A percentile compares a stretch with the other conserved stretches of the same genome.
These are phyloP conservation scores for Pogonus chalceus DNA, from an alignment of 1,140 invertebrate species.

Conservation along the genomic window DNA sequence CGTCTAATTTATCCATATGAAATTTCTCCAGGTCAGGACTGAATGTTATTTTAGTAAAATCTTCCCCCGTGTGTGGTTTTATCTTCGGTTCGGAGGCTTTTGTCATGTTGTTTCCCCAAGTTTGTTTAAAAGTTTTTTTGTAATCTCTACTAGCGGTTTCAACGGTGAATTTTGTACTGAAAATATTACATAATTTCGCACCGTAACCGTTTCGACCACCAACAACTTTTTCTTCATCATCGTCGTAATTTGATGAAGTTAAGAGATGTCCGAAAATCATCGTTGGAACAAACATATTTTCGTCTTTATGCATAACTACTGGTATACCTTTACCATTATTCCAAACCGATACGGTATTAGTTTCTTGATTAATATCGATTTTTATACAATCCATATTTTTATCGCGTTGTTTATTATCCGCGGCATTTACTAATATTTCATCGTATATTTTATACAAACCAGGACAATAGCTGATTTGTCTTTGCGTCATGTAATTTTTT, in stretches of 20 bases:
- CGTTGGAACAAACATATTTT: conserved; percentile 98
- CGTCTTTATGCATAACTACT: conserved; percentile 92
- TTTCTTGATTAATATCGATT: conserved; percentile 89
- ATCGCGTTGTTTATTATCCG: conserved; percentile 98
- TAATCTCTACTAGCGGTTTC: conserved; percentile 89
- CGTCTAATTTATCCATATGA: conserved; percentile 87
- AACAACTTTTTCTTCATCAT: conserved; percentile 94
- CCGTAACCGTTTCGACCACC: conserved; percentile 98
- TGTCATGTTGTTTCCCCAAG: conserved; percentile 92
- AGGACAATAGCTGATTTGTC: conserved; percentile 89
- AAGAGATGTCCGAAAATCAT: conserved; percentile 99
- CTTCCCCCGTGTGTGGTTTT: conserved; percentile 59
- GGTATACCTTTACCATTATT: conserved; percentile 99
- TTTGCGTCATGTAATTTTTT: conserved; percentile 70
- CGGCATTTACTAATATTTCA: conserved; percentile 98
- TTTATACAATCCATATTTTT: conserved; percentile 90
- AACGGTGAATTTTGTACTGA: conserved; percentile 92
- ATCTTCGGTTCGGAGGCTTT: conserved; percentile 84
- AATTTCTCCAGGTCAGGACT: conserved; percentile 93
- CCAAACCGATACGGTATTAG: conserved; percentile 88
- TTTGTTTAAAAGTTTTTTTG: conserved; percentile 86
- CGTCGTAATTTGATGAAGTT: conserved; percentile 99
- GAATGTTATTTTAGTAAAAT: conserved; percentile 95
- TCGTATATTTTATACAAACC: conserved; percentile 99
- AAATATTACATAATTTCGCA: conserved; percentile 99